Evolutionary conservation across 2,113 vertebrate species (phyloP).

Genomic region (Stictonetta naevosa): DNA sequence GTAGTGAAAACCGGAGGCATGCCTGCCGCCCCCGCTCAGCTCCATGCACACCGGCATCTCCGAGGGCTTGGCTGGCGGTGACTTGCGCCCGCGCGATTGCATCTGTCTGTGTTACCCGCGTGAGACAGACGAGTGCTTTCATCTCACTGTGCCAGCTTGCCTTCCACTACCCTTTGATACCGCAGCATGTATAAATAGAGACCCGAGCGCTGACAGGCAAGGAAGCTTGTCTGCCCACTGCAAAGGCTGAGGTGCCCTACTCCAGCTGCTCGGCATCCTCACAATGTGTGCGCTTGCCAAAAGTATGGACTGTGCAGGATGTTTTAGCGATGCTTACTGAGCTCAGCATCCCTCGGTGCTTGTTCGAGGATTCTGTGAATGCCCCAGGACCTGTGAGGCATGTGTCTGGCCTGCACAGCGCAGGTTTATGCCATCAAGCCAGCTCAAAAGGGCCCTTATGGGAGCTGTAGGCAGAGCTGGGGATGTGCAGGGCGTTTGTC

Average conservation of each 20-base stretch:
- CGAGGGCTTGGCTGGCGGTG: background rate
- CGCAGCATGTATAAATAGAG: background rate
- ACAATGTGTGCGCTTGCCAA: background rate
- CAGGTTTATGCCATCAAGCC: background rate
- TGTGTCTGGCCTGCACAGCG: accelerated
- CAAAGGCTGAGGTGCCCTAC: background rate
- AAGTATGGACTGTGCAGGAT: background rate
- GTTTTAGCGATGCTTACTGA: background rate
- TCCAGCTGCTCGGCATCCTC: accelerated
- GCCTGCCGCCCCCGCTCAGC: background rate
- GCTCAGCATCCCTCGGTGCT: background rate
- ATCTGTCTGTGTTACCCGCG: background rate
- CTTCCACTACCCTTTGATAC: background rate
- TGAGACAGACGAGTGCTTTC: background rate
- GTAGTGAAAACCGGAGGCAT: background rate
- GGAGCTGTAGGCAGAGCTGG: background rate
- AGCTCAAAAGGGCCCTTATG: background rate
- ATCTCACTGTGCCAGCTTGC: background rate
- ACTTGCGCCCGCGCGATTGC: background rate
- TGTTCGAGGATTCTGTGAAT: background rate
- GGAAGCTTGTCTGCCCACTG: background rate
- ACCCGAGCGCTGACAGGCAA: background rate
- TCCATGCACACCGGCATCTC: background rate
- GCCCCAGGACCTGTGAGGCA: accelerated
- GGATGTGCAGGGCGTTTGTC: background rate